Percentiles rank a stretch among this genome's conserved stretches.
phyloP scores from a whole-genome alignment of 2,113 vertebrate genomes.

The Poeciliopsis retropinna region DNA sequence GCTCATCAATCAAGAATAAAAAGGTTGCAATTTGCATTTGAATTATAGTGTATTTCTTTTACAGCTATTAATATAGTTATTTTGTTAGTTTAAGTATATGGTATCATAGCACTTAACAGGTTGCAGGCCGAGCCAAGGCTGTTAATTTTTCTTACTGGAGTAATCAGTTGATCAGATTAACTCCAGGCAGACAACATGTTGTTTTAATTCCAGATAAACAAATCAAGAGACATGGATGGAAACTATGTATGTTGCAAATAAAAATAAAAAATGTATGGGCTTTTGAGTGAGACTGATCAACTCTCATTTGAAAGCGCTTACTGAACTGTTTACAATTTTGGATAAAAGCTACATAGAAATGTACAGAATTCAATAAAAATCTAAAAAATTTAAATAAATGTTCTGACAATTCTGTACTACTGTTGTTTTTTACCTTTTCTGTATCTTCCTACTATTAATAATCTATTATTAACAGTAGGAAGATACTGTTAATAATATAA shows the following conservation, averaged over 20 bases:
- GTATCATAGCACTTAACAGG: slow-evolving; percentile 5
- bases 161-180: slow-evolving; percentile 61
- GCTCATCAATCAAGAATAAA: background rate
- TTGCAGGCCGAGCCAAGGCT: slow-evolving; percentile 1
- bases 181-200: slow-evolving; percentile 30
- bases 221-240: background rate
- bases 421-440: background rate
- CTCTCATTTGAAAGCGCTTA: too few species aligned
- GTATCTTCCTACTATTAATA: too few species aligned
- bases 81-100: background rate
- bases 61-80: background rate
- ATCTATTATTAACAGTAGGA: too few species aligned
- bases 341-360: background rate
- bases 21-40: background rate
- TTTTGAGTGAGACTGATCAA: background rate
- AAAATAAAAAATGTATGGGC: background rate
- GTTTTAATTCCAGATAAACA: slow-evolving; percentile 11
- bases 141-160: slow-evolving; percentile 43
- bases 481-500: background rate
- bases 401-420: background rate
- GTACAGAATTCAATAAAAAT: background rate
- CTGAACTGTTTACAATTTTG: background rate
- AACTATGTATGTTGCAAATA: background rate
- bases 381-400: background rate
- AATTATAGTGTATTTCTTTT: background rate